A percentile compares a stretch with the other conserved stretches of the same genome.
Conservation (phyloP, 2,888 invertebrate genomes). For the Trichopria drosophilae region DNA sequence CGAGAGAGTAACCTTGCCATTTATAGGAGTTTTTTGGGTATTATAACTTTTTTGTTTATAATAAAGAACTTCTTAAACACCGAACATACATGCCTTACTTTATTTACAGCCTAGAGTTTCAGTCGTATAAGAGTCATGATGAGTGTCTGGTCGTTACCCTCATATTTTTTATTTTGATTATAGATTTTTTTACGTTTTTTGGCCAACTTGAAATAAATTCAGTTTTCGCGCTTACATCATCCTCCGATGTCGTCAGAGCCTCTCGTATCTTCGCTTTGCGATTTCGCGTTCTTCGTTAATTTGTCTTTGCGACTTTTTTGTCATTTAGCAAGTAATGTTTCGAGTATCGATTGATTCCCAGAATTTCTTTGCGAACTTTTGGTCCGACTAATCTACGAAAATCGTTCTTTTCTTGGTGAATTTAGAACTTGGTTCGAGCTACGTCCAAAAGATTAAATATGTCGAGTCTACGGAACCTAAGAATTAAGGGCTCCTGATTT, state of each 20-base stretch:
- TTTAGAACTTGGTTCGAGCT: no score
- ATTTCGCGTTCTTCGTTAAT: conserved; percentile 26
- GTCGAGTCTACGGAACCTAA: no score
- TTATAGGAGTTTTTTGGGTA: conserved; percentile 40
- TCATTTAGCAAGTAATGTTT: conserved; percentile 9
- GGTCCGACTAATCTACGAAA: no score
- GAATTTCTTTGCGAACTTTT: no score
- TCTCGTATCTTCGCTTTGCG: conserved; percentile 14
- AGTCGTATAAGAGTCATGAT: conserved; percentile 53
- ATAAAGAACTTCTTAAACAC: conserved; percentile 55
- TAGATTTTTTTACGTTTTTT: conserved; percentile 10
- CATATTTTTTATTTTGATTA: conserved; percentile 23
- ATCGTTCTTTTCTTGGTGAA: no score
- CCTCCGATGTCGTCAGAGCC: not conserved
- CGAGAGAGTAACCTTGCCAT: conserved; percentile 56
- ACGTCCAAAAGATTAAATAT: no score
- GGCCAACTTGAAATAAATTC: not conserved
- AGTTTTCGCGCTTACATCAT: not conserved
- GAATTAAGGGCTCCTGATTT: no score
- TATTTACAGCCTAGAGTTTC: conserved; percentile 58
- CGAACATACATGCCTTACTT: conserved; percentile 58
- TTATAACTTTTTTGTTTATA: conserved; percentile 43
- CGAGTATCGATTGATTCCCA: no score
- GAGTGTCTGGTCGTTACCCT: conserved; percentile 39
- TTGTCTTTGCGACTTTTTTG: conserved; percentile 6